These are phyloP conservation scores for Cyrtonyx montezumae DNA, from an alignment of 2,113 vertebrate genomes.

Conservation along the genomic window DNA sequence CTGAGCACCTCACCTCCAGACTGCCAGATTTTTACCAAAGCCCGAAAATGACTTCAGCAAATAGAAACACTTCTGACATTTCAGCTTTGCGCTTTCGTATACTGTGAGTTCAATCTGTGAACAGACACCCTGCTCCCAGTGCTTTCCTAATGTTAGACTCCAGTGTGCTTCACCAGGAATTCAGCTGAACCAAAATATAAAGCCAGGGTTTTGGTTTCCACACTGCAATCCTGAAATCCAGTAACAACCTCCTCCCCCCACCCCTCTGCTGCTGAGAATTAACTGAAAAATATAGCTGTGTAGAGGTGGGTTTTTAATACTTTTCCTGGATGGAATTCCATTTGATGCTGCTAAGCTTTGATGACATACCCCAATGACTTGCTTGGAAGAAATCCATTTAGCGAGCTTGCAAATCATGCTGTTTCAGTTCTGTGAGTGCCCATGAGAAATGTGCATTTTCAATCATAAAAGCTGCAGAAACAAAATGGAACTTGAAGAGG, in stretches of 20 bases:
- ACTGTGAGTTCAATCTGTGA: neutral
- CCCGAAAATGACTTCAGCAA: neutral
- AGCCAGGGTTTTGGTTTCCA: constrained; percentile 36
- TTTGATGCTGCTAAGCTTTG: constrained; percentile 67
- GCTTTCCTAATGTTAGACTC: neutral
- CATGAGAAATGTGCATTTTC: constrained; percentile 67
- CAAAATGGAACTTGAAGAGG: constrained; percentile 62
- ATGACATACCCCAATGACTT: constrained; percentile 69
- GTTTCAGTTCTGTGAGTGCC: constrained; percentile 48
- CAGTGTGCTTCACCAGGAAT: constrained; percentile 10
- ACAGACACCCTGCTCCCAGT: neutral
- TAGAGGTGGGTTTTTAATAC: constrained; percentile 24
- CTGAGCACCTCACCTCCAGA: neutral
- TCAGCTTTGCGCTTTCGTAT: neutral
- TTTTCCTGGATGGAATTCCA: constrained; percentile 63
- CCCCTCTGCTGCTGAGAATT: constrained; percentile 31
- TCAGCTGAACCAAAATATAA: neutral
- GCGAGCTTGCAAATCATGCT: constrained; percentile 63
- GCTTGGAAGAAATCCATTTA: constrained; percentile 71
- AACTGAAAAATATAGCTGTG: constrained; percentile 35
- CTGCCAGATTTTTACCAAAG: neutral
- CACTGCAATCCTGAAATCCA: neutral
- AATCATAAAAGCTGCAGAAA: constrained; percentile 59
- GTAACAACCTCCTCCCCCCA: neutral
- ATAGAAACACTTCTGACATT: neutral